Conservation (phyloP, 1,140 invertebrate genomes). For the Drosophila biarmipes region DNA sequence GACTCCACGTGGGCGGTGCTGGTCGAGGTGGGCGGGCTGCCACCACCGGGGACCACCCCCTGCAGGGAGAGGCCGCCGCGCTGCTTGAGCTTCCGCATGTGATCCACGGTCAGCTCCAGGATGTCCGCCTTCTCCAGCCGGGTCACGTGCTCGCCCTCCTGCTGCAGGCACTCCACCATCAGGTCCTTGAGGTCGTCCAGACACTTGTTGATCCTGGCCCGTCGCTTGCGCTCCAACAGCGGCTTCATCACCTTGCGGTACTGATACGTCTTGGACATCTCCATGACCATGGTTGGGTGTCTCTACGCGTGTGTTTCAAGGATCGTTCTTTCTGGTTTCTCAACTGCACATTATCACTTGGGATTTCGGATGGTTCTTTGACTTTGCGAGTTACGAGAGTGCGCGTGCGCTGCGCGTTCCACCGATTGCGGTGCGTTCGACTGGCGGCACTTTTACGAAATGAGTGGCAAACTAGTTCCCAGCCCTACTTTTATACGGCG, state of each 20-base stretch:
- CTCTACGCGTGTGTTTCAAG: conserved; percentile 16
- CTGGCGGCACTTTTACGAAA: conserved; percentile 77
- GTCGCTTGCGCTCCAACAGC: conserved; percentile 96
- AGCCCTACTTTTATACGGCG: conserved; percentile 75
- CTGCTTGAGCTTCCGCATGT: conserved; percentile 93
- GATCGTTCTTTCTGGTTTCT: conserved; percentile 24
- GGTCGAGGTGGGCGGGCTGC: conserved; percentile 21
- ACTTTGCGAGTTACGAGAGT: conserved; percentile 13
- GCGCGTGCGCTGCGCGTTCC: conserved; percentile 60
- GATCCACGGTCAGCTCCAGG: conserved; percentile 97
- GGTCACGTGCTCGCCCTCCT: conserved; percentile 93
- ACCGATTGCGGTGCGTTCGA: conserved; percentile 66
- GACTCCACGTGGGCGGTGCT: conserved; percentile 88
- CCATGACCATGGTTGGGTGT: conserved; percentile 78
- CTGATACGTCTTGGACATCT: conserved; percentile 93
- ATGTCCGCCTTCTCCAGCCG: conserved; percentile 99
- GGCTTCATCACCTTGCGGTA: conserved; percentile 98
- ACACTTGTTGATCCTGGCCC: conserved; percentile 97
- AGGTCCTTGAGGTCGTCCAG: conserved; percentile 97
- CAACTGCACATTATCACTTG: conserved; percentile 63
- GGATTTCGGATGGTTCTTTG: conserved; percentile 25
- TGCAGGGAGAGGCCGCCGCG: conserved; percentile 75
- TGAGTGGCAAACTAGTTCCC: conserved; percentile 81
- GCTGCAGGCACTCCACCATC: conserved; percentile 94
- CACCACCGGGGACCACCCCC: conserved; percentile 62